Evolutionary conservation across 2,113 vertebrate species (phyloP).

Genomic region (Chamaea fasciata): DNA sequence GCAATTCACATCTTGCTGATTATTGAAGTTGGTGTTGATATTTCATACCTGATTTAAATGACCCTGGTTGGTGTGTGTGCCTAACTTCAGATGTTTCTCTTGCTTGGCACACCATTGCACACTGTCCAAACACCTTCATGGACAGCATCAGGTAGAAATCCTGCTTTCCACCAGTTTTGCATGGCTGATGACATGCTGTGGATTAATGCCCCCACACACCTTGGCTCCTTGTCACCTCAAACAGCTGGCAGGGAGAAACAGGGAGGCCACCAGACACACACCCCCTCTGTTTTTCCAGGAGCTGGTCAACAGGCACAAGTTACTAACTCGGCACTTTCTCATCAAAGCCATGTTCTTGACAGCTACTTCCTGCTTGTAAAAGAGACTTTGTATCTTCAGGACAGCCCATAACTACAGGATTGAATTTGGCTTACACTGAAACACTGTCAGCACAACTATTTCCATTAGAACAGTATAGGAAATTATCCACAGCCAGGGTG

Average conservation of each 20-base stretch:
- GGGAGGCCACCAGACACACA: background rate
- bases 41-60: background rate
- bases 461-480: background rate
- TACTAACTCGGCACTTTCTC: background rate
- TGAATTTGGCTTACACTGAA: background rate
- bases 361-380: background rate
- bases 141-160: background rate
- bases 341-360: background rate
- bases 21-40: background rate
- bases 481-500: background rate
- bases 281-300: background rate
- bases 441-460: background rate
- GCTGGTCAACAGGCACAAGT: too few relatives aligned
- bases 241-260: rapidly evolving
- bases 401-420: background rate
- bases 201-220: background rate
- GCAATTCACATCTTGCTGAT: background rate
- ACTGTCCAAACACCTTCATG: background rate
- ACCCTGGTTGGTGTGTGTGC: background rate
- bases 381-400: background rate
- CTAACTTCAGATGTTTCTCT: background rate
- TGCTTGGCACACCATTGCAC: rapidly evolving
- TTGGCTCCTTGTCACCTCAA: background rate
- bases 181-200: rapidly evolving
- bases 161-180: background rate